These are phyloP conservation scores for Xiphophorus couchianus DNA, from an alignment of 2,113 vertebrate species.

Conservation along the genomic window DNA sequence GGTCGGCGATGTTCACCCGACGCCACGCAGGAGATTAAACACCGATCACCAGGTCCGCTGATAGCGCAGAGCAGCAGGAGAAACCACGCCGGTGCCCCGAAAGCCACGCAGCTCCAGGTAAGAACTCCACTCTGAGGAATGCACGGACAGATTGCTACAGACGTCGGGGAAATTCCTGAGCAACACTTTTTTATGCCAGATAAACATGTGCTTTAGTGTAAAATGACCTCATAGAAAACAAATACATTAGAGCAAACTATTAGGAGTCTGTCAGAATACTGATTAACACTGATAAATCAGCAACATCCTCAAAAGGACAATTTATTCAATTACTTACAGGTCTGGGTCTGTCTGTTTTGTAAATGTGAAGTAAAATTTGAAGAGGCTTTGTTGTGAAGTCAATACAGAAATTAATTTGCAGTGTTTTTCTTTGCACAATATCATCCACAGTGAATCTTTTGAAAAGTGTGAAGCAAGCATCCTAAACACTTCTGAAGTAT, in stretches of 20 bases:
- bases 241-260: not conserved
- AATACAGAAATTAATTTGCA: not conserved
- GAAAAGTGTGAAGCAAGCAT: slow-evolving; percentile 18
- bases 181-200: slow-evolving; percentile 56
- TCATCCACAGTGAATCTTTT: not conserved
- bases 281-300: not conserved
- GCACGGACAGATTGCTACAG: slow-evolving; percentile 71
- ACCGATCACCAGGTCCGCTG: slow-evolving; percentile 27
- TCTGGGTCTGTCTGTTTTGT: not conserved
- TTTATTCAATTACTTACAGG: not conserved
- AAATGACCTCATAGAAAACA: slow-evolving; percentile 14
- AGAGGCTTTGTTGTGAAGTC: slow-evolving; percentile 16
- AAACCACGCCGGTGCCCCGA: slow-evolving; percentile 24
- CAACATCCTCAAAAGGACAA: not conserved
- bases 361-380: not conserved
- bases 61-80: slow-evolving; percentile 29
- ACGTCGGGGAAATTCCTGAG: slow-evolving; percentile 76
- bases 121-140: slow-evolving; percentile 74
- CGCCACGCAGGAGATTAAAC: slow-evolving; percentile 49
- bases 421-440: not conserved
- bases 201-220: slow-evolving; percentile 54
- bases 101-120: slow-evolving; percentile 70
- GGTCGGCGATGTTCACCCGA: slow-evolving; percentile 59
- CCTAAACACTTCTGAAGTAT: slow-evolving; percentile 23
- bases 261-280: not conserved